Evolutionary conservation across 35 echinoderm and acorn worm species (phyloP).

Genomic region (Diadema setosum): DNA sequence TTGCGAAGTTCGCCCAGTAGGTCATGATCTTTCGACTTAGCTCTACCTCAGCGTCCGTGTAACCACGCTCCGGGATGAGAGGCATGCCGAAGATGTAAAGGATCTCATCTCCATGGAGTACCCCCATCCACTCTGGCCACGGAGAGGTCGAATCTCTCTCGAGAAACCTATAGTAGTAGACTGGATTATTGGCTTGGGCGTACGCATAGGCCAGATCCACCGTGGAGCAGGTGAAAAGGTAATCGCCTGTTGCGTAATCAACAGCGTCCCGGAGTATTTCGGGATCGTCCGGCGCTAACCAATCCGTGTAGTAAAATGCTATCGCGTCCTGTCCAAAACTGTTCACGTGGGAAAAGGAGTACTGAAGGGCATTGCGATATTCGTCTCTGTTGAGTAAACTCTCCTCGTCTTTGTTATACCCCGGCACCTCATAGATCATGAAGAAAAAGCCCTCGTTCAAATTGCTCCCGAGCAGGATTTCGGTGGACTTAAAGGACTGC

Average conservation of each 20-base stretch:
- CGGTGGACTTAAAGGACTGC: slow-evolving; percentile 40
- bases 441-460: slow-evolving; percentile 85
- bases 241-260: slow-evolving; percentile 70
- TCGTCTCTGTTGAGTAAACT: slow-evolving; percentile 45
- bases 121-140: slow-evolving; percentile 95
- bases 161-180: slow-evolving; percentile 80
- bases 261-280: slow-evolving; percentile 66
- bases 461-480: slow-evolving; percentile 83
- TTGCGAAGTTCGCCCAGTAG: slow-evolving; percentile 90
- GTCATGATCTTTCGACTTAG: slow-evolving; percentile 91
- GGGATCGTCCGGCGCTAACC: slow-evolving; percentile 57
- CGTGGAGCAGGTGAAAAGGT: slow-evolving; percentile 61
- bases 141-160: slow-evolving; percentile 72
- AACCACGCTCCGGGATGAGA: slow-evolving; percentile 42
- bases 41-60: slow-evolving; percentile 39
- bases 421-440: slow-evolving; percentile 65
- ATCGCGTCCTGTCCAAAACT: slow-evolving; percentile 74
- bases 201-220: slow-evolving; percentile 63
- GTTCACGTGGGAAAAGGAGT: slow-evolving; percentile 64
- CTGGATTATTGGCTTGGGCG: slow-evolving; percentile 41
- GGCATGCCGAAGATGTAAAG: slow-evolving; percentile 84
- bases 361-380: slow-evolving; percentile 30
- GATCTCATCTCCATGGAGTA: slow-evolving; percentile 96
- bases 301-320: slow-evolving; percentile 80
- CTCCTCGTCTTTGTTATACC: slow-evolving; percentile 40